Evolutionary conservation across 2,797 vertebrate species (phyloP).

Genomic region (Sparus aurata): DNA sequence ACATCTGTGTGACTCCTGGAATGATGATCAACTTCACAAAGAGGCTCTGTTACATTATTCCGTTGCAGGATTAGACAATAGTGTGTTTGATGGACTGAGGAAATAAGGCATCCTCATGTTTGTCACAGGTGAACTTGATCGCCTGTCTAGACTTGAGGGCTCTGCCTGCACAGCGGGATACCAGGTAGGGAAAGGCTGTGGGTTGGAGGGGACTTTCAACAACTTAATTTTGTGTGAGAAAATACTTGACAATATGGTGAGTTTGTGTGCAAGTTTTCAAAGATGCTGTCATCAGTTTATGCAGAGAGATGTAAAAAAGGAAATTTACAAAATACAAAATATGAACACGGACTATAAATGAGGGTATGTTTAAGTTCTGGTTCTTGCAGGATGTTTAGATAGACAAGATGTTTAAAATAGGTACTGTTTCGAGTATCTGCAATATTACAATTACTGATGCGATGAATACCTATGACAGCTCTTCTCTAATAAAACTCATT

Average conservation of each 20-base stretch:
- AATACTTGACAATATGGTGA: not conserved
- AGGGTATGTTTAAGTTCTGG: not conserved
- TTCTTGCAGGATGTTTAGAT: not conserved
- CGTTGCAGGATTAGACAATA: slow-evolving; percentile 38
- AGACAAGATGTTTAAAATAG: not conserved
- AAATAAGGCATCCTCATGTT: slow-evolving; percentile 58
- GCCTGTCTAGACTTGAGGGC: slow-evolving; percentile 44
- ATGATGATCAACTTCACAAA: slow-evolving; percentile 51
- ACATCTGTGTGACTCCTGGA: slow-evolving; percentile 58
- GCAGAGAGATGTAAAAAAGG: not conserved
- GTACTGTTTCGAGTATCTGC: not conserved
- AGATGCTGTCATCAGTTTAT: not conserved
- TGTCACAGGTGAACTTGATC: slow-evolving; percentile 61
- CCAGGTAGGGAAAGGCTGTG: slow-evolving; percentile 60
- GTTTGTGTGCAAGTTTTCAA: not conserved
- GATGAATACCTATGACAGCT: not conserved
- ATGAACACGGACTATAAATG: not conserved
- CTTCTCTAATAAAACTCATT: not conserved
- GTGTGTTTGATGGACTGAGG: slow-evolving; percentile 36
- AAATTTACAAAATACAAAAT: not conserved
- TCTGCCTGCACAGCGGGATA: slow-evolving; percentile 55
- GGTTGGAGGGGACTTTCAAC: not conserved
- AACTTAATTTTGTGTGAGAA: not conserved
- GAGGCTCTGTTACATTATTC: slow-evolving; percentile 29
- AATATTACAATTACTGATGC: not conserved